Conservation (phyloP, 2,888 invertebrate species). For the Prenolepis imparis region DNA sequence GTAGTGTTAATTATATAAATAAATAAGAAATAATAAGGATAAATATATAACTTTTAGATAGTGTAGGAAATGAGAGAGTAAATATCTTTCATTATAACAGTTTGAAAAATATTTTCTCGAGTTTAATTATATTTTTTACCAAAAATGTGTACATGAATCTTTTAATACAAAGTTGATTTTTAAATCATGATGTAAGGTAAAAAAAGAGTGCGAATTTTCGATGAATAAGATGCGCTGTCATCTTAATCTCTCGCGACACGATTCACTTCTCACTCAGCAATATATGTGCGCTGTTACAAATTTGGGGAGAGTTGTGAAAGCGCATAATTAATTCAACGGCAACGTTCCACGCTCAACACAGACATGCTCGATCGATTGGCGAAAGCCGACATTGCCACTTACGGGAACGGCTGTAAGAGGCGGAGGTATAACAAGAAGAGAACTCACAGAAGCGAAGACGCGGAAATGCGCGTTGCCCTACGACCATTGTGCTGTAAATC, state of each 20-base stretch:
- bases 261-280: neutral
- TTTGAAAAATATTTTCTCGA: neutral
- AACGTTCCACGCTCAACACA: slow-evolving; percentile 1
- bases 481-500: slow-evolving; percentile 56
- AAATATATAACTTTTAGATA: neutral
- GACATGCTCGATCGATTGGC: slow-evolving; percentile 42
- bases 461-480: slow-evolving; percentile 41
- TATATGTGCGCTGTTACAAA: slow-evolving; percentile 23
- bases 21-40: neutral
- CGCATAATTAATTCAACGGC: slow-evolving; percentile 52
- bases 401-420: slow-evolving; percentile 37
- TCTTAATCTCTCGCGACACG: neutral
- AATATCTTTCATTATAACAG: too few species aligned
- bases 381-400: slow-evolving; percentile 41
- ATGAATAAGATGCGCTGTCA: slow-evolving; percentile 8
- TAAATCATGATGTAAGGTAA: neutral
- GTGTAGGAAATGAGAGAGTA: neutral
- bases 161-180: neutral
- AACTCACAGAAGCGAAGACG: slow-evolving; percentile 32
- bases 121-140: neutral
- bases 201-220: neutral
- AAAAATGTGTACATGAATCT: neutral
- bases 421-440: slow-evolving; percentile 27
- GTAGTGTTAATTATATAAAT: neutral
- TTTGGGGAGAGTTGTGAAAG: slow-evolving; percentile 44